Percentiles rank a stretch among this genome's conserved stretches.
Conservation (phyloP, 2,888 invertebrate species). For the Dichetophora obliterata region DNA sequence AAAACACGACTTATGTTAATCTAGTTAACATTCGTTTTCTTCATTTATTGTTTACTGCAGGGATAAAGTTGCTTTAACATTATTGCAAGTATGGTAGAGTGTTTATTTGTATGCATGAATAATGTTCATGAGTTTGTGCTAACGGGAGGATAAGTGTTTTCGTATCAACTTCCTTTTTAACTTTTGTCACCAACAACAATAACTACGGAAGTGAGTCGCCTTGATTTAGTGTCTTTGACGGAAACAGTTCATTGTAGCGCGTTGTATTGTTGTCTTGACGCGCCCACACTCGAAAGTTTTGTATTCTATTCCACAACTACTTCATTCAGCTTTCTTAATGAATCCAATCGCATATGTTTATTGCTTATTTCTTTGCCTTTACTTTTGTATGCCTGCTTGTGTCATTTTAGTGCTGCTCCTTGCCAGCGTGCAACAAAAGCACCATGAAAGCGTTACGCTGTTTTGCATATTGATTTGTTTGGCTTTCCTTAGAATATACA, state of each 20-base stretch:
- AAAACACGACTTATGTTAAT: no score
- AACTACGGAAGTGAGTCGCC: background rate
- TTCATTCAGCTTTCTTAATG: slow-evolving; percentile 64
- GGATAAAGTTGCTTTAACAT: no score
- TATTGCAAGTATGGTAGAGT: no score
- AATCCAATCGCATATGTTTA: slow-evolving; percentile 69
- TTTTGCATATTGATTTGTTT: slow-evolving; percentile 1
- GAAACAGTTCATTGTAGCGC: background rate
- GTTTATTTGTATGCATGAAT: no score
- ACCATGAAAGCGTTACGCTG: slow-evolving; percentile 18
- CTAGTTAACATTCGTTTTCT: no score
- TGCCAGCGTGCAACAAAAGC: slow-evolving; percentile 25
- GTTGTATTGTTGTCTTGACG: background rate
- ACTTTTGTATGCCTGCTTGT: slow-evolving; percentile 61
- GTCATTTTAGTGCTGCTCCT: slow-evolving; percentile 50
- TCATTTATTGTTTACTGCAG: no score
- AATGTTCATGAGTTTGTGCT: no score
- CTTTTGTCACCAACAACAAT: background rate
- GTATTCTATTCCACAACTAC: background rate
- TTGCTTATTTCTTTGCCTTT: slow-evolving; percentile 61
- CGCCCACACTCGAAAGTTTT: background rate
- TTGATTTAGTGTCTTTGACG: slow-evolving; percentile 1
- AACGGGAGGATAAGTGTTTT: no score
- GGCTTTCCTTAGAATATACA: background rate
- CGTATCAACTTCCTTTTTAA: background rate